These are phyloP conservation scores for Leptonema lineaticorne DNA, from an alignment of 1,140 invertebrate species.

Conservation along the genomic window DNA sequence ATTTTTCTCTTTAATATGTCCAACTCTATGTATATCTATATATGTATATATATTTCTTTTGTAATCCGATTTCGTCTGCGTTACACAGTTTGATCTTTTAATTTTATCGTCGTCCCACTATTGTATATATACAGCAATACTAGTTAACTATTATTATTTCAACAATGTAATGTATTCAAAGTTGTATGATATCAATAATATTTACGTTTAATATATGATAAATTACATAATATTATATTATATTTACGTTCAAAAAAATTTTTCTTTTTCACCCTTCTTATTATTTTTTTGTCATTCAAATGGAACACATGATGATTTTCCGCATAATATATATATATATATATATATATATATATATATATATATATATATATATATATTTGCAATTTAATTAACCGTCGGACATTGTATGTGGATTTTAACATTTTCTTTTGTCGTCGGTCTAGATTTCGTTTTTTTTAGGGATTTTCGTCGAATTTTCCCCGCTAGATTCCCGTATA, in stretches of 20 bases:
- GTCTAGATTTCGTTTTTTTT: not conserved
- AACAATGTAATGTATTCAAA: too few species aligned
- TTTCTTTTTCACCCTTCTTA: too few species aligned
- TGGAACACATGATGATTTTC: too few species aligned
- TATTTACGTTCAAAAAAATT: too few species aligned
- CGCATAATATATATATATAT: not conserved
- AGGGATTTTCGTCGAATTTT: too few species aligned
- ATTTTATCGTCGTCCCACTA: too few species aligned
- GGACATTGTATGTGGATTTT: slow-evolving; percentile 9
- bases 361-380: not conserved
- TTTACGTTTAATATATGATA: too few species aligned
- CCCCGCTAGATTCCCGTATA: too few species aligned
- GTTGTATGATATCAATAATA: too few species aligned
- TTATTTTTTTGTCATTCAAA: too few species aligned
- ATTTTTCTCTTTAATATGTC: not conserved
- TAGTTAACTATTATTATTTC: not conserved
- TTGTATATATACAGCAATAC: not conserved
- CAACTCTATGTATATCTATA: not conserved
- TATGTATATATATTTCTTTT: not conserved
- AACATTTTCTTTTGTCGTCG: slow-evolving; percentile 11
- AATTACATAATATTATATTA: too few species aligned
- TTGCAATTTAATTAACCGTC: slow-evolving; percentile 16
- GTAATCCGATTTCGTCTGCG: slow-evolving; percentile 5
- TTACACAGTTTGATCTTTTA: not conserved
- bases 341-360: not conserved